Evolutionary conservation across 1,140 invertebrate species (phyloP), one percentile per base, ranked within the genome.

Genomic region (Drosophila ananassae): DNA sequence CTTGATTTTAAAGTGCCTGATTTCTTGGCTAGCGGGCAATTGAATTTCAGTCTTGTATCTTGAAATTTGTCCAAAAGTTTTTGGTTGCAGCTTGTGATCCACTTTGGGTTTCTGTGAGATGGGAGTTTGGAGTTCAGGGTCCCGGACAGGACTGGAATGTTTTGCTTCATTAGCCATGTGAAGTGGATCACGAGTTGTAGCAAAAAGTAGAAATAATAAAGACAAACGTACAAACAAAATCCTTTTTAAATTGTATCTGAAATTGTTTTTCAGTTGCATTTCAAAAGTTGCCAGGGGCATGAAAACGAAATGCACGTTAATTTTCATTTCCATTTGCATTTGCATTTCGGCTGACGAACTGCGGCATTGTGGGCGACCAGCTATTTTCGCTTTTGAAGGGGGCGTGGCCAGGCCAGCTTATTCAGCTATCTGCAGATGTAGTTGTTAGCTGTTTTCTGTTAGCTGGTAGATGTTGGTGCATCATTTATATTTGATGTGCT

Each of bases 271-370:
- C 25, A 7, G n/a, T 41, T 13, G 41, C 41, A 13, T 21, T 44
- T 12, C n/a, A 13, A 17, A 44, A 44, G 53, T 22, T 63, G 41
- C 55, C 8, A 50, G 47, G 48, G 52, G 52, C 53, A 58, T 51
- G 46, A 46, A 17, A 60, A 50, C 37, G 44, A 74, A 82, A 64
- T 77, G 46, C 56, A 59, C 62, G 61, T 69, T 73, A 62, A 73
- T 66, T 80, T 63, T 85, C 62, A 52, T 69, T 62, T 73, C 67
- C 59, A 85, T 84, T 85, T 77, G 68, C 60, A 77, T 85, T 84
- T 79, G 62, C 67, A 73, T 59, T 68, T 44, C 56, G 47, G 22
- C 62, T 64, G 59, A 77, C 56, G 68, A 77, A 59, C 61, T 64
- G 46, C 25, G 69, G 58, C 55, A 58, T 63, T 68, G 34, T 30